Base-by-base conservation (phyloP, 2,797 vertebrate species). In the Benthosema pterotum region DNA sequence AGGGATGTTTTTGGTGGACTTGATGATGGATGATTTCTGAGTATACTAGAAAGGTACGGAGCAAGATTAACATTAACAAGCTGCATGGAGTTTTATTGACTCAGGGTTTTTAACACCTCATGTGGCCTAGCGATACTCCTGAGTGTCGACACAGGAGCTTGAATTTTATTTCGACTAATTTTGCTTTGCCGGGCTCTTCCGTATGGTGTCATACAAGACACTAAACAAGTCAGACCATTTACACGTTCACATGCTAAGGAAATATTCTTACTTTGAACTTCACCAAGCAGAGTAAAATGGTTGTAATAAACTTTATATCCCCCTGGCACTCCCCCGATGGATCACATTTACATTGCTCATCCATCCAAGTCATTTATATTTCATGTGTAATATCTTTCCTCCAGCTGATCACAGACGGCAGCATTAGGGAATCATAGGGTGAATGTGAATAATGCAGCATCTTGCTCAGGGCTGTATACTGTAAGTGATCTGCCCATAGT, bases 361-460 rank as follows among this genome's bases (percentile, higher is more conserved):
- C 18, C 47, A 15, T 75, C 59, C 18, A 66, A 63, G 59, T 81
- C 71, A 72, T 79, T 82, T 77, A 79, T 83, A 71, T 78, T 80
- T 86, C 58, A 85, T 80, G 49, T 79, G 83, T 82, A 67, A 82
- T 84, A 73, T 60, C 64, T 83, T 65, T 75, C 64, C 52, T 71
- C 57, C 60, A 80, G 68, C 69, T 70, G 71, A 85, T 77, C 73
- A 67, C 65, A 65, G 54, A 9, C 15, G 45, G 58, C 32, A 11
- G 47, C 43, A 67, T 52, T 57, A 60, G 71, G 69, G 72, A 80
- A 69, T 72, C 53, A 61, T 52, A 67, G 54, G 61, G 65, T 78
- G 50, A 53, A 54, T 63, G 72, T 79, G 69, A 84, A 84, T 86
- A 76, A 83, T 80, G 64, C 52, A 79, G 25, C 63, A 73, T 73